Base-by-base conservation (phyloP, 2,797 vertebrate genomes). In the Coregonus ussuriensis region DNA sequence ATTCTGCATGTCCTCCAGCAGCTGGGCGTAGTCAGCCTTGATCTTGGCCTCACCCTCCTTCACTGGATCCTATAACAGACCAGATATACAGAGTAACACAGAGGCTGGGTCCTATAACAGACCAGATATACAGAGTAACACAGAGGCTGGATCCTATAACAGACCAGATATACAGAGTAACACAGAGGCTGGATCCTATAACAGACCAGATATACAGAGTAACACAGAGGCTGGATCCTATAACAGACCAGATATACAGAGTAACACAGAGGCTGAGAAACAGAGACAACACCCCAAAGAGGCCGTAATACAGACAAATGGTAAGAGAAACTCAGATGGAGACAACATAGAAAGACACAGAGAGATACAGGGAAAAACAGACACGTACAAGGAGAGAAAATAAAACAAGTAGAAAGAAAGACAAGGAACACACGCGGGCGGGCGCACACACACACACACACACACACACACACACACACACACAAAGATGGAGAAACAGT, bases 1-100 rank as follows among this genome's bases (percentile, higher is more conserved):
- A 65, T 96, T 97, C 92, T 96, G 96, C 96, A 97, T 97, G 77
- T 97, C 96, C 88, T 97, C 96, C 84, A 94, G 94, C 70, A 96
- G 95, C 82, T 96, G 96, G 75, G 94, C 91, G 7, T 95, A 96
- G 84, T 97, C 96, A 0, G 92, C 93, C 88, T 96, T 97, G 83
- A 97, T 96, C 90, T 96, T 97, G 53, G 92, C 84, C 85, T 97
- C 96, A 1, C 96, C 96, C 0, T 97, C 96, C 89, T 96, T 96
- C 77, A 95, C 89, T 0, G 96, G 96, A 85, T 97, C 96, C 96
- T 97, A 85, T 81, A 92, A 92, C 70, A n/a, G 59, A 86, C 69
- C 73, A 51, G 15, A 75, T 6, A 41, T 41, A 41, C 37, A 41
- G 37, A 41, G 37, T 41, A 41, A 41, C 37, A 41, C 37, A 41